A percentile compares a stretch with the other conserved stretches of the same genome.
Evolutionary conservation across 2,797 vertebrate genomes (phyloP).

Genomic region (Sphenopsis melanotis): DNA sequence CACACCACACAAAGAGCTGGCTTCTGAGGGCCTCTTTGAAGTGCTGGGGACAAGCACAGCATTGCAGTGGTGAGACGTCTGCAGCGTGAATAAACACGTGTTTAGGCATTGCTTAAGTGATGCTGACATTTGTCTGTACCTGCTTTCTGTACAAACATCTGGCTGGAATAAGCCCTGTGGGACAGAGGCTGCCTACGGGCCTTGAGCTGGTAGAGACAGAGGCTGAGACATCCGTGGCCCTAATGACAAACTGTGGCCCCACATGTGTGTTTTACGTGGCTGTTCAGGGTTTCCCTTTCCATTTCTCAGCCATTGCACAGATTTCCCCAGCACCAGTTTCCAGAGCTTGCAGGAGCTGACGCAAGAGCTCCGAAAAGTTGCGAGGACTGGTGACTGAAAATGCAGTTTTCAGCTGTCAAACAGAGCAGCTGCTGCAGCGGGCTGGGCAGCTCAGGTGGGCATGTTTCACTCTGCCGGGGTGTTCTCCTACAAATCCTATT

Average conservation of each 20-base stretch:
- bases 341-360: not conserved
- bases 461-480: not conserved
- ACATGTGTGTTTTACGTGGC: not conserved
- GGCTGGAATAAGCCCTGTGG: not conserved
- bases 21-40: constrained; percentile 39
- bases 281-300: not conserved
- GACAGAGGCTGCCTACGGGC: not conserved
- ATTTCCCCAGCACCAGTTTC: not conserved
- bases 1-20: constrained; percentile 30
- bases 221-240: not conserved
- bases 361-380: not conserved
- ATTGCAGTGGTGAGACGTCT: not conserved
- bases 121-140: not conserved
- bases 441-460: accelerated
- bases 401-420: not conserved
- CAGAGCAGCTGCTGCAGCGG: not conserved
- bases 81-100: not conserved
- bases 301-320: not conserved
- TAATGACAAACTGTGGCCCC: not conserved
- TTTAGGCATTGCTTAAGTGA: not conserved
- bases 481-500: not conserved
- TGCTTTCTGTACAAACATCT: not conserved
- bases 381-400: not conserved
- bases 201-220: not conserved
- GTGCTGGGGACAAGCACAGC: not conserved